Percentiles rank a stretch among this genome's conserved stretches.
These are phyloP conservation scores for Bombus polaris DNA, from an alignment of 1,140 invertebrate genomes.

Conservation along the genomic window DNA sequence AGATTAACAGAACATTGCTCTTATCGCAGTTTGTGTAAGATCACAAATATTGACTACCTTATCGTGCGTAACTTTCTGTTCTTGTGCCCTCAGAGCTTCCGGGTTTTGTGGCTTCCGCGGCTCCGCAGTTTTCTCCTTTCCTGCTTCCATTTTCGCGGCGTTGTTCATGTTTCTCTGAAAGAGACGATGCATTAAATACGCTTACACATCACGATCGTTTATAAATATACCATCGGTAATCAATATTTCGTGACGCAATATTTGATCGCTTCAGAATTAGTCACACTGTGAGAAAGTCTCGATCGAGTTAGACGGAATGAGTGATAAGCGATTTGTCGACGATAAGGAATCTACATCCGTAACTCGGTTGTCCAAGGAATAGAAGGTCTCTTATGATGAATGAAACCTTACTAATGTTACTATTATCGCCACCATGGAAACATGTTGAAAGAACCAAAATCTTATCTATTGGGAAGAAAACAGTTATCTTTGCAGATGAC, in stretches of 20 bases:
- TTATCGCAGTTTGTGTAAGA: not conserved
- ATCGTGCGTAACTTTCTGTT: constrained; percentile 80
- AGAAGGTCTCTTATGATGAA: too few relatives aligned
- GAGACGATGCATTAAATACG: not conserved
- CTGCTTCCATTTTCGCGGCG: constrained; percentile 64
- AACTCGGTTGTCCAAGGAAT: not conserved
- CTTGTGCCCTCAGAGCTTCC: constrained; percentile 73
- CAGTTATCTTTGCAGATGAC: constrained; percentile 15
- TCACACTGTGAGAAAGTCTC: not conserved
- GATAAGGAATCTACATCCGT: not conserved
- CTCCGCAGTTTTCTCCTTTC: constrained; percentile 68
- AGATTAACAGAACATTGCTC: not conserved
- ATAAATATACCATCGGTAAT: not conserved
- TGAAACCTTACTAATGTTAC: not conserved
- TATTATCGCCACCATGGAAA: too few relatives aligned
- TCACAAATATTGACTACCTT: constrained; percentile 67
- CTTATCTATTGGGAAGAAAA: not conserved
- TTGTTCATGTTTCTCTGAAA: constrained; percentile 73
- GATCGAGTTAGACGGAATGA: too few relatives aligned
- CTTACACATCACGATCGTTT: not conserved
- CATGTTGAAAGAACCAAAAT: not conserved
- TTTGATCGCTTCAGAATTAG: not conserved
- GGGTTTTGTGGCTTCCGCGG: constrained; percentile 71
- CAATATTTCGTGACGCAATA: not conserved
- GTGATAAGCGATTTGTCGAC: not conserved